Evolutionary conservation across 2,888 invertebrate species (phyloP).

Genomic region (Zygogramma bicolorata): DNA sequence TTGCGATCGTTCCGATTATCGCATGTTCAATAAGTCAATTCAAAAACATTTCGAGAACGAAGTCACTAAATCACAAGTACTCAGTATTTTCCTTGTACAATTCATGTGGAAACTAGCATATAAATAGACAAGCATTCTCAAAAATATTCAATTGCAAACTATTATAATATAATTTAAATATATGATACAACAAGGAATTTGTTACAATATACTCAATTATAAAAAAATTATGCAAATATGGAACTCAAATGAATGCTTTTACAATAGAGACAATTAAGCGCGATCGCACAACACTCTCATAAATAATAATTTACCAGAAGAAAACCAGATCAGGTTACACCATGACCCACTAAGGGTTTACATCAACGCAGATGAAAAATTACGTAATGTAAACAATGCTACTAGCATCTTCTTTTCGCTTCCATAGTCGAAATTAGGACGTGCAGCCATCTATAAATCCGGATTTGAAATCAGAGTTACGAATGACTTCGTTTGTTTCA

Average conservation of each 20-base stretch:
- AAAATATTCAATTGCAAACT: background rate
- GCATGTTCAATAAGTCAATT: too few species aligned
- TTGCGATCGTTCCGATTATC: too few species aligned
- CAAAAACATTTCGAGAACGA: too few species aligned
- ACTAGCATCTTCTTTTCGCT: slow-evolving; percentile 41
- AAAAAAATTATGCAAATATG: slow-evolving; percentile 14
- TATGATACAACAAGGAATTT: background rate
- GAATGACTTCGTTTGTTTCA: slow-evolving; percentile 5
- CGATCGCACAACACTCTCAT: slow-evolving; percentile 16
- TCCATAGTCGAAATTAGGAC: slow-evolving; percentile 50
- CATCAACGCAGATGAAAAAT: slow-evolving; percentile 38
- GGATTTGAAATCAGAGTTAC: slow-evolving; percentile 36
- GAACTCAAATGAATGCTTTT: slow-evolving; percentile 15
- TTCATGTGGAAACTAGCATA: too few species aligned
- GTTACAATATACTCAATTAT: slow-evolving; percentile 19
- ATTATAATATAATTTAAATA: background rate
- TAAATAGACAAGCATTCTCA: too few species aligned
- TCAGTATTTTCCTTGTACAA: too few species aligned
- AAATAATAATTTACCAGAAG: slow-evolving; percentile 40
- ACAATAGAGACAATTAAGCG: slow-evolving; percentile 28
- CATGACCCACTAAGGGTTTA: slow-evolving; percentile 41
- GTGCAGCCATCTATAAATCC: slow-evolving; percentile 57
- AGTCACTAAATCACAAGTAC: too few species aligned
- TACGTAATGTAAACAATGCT: slow-evolving; percentile 42
- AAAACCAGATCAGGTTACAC: slow-evolving; percentile 37